A percentile compares a stretch with the other conserved stretches of the same genome.
phyloP scores from a whole-genome alignment of 2,888 invertebrate genomes.

The Apamea epomidion region DNA sequence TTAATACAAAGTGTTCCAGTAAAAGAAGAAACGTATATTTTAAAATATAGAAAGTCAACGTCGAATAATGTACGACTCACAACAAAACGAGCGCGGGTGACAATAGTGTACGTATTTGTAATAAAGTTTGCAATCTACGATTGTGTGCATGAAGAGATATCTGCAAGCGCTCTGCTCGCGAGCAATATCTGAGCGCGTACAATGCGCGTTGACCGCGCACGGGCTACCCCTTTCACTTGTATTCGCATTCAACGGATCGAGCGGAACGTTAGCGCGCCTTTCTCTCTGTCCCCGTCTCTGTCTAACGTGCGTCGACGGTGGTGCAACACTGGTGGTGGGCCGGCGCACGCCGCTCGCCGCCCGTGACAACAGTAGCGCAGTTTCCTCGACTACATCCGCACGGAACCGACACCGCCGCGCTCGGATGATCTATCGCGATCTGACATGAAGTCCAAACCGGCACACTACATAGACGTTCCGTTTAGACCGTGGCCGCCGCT shows the following conservation, averaged over 20 bases:
- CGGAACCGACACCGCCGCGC: constrained; percentile 84
- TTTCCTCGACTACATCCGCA: constrained; percentile 87
- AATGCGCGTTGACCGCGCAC: constrained; percentile 83
- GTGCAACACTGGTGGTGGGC: constrained; percentile 83
- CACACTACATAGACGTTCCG: constrained; percentile 88
- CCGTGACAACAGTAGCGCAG: constrained; percentile 86
- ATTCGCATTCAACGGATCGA: constrained; percentile 86
- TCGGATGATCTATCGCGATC: constrained; percentile 89
- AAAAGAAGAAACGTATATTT: constrained; percentile 23
- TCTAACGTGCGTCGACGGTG: constrained; percentile 82
- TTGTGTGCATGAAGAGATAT: constrained; percentile 73
- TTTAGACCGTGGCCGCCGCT: constrained; percentile 93
- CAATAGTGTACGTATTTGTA: constrained; percentile 63
- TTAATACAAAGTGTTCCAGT: neutral
- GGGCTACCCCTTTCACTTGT: constrained; percentile 90
- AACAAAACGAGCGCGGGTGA: constrained; percentile 51
- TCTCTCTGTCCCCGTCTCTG: constrained; percentile 88
- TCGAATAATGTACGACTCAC: constrained; percentile 20
- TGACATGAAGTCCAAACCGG: constrained; percentile 92
- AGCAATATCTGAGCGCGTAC: constrained; percentile 78
- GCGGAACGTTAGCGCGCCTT: constrained; percentile 87
- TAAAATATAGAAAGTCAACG: constrained; percentile 49
- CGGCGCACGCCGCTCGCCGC: constrained; percentile 78
- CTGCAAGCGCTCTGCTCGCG: constrained; percentile 70
- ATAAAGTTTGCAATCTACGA: constrained; percentile 67